A percentile compares a stretch with the other conserved stretches of the same genome.
phyloP scores from a whole-genome alignment of 2,113 vertebrate species.

The Progne subis region DNA sequence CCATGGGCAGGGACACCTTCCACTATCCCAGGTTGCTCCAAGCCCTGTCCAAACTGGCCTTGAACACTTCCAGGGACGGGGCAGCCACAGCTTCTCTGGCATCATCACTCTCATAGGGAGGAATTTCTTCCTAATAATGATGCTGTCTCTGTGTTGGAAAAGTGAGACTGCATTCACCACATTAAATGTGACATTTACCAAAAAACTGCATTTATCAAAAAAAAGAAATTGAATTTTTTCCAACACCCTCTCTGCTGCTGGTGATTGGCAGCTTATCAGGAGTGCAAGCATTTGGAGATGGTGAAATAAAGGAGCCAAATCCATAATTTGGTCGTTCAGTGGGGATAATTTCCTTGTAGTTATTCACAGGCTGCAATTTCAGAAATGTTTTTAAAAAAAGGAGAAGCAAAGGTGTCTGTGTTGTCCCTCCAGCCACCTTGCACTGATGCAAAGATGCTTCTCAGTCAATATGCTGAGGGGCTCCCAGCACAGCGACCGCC shows the following conservation, averaged over 20 bases:
- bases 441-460: background rate
- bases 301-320: background rate
- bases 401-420: background rate
- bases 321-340: background rate
- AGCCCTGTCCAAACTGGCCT: accelerated
- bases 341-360: background rate
- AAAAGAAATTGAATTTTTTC: background rate
- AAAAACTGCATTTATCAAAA: background rate
- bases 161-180: background rate
- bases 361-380: background rate
- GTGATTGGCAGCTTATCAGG: background rate
- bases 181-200: background rate
- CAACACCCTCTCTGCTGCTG: background rate
- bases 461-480: background rate
- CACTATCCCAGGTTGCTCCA: background rate
- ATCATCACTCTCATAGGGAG: background rate
- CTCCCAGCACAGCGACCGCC: background rate
- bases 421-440: background rate
- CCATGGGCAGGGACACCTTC: background rate
- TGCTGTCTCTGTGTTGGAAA: accelerated
- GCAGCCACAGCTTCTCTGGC: background rate
- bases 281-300: background rate
- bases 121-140: background rate
- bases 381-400: accelerated
- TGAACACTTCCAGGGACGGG: background rate